Percentiles rank a stretch among this genome's conserved stretches.
Conservation (phyloP, 2,888 invertebrate species). For the Sinodicranocentrus sp. region DNA sequence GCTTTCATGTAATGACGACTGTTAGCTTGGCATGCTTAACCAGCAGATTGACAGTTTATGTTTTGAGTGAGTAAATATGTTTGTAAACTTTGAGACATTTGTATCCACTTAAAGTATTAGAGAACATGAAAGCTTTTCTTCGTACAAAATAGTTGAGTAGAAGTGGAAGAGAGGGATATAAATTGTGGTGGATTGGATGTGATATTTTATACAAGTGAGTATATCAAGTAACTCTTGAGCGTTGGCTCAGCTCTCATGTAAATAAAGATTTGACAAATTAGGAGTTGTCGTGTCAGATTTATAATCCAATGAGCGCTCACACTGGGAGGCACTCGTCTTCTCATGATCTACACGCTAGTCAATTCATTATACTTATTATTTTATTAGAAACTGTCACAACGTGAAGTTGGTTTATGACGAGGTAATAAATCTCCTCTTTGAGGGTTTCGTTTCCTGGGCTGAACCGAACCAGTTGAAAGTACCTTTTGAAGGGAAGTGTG, state of each 20-base stretch:
- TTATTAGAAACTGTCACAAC: conserved; percentile 70
- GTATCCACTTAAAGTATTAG: conserved; percentile 6
- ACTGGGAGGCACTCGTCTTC: conserved; percentile 71
- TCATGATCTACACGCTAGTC: conserved; percentile 68
- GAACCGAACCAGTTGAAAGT: no score
- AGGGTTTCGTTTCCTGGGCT: not conserved
- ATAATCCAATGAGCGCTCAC: conserved; percentile 68
- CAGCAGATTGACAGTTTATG: not conserved
- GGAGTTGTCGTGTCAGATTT: conserved; percentile 74
- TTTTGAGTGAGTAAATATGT: not conserved
- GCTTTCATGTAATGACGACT: conserved; percentile 47
- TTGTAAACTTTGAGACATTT: not conserved
- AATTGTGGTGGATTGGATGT: not conserved
- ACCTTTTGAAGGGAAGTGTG: no score
- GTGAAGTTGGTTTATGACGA: conserved; percentile 49
- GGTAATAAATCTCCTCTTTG: conserved; percentile 55
- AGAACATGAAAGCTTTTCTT: no score
- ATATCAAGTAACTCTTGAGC: not conserved
- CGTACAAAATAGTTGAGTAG: not conserved
- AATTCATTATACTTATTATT: conserved; percentile 69
- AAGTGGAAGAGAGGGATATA: not conserved
- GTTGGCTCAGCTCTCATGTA: not conserved
- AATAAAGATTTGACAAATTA: conserved; percentile 72
- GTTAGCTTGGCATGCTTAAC: not conserved
- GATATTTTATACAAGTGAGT: not conserved